Conservation (phyloP, 2,113 vertebrate species). For the Pseudopipra pipra region DNA sequence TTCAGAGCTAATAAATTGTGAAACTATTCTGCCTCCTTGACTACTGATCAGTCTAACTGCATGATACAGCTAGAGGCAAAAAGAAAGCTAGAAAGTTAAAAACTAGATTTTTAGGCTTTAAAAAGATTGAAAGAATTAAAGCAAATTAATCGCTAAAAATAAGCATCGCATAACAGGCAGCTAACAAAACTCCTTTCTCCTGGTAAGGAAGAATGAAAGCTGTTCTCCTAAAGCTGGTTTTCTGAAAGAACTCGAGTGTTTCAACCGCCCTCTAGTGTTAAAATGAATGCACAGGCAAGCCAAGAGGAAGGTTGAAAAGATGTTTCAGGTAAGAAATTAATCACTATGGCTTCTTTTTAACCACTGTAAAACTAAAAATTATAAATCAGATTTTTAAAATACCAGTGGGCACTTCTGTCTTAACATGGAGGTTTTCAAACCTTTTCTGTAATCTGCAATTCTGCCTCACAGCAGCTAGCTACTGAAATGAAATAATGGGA, state of each 20-base stretch:
- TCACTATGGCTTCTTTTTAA: not conserved
- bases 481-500: not conserved
- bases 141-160: not conserved
- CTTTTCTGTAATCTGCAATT: not conserved
- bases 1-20: not conserved
- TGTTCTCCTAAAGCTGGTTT: not conserved
- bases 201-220: not conserved
- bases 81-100: not conserved
- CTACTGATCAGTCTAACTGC: not conserved
- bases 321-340: not conserved
- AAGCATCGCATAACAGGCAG: not conserved
- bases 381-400: not conserved
- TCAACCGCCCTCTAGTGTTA: slow-evolving; percentile 42
- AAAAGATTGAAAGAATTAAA: not conserved
- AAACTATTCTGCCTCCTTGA: not conserved
- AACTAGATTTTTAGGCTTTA: not conserved
- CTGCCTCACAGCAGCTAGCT: not conserved
- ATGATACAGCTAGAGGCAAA: not conserved
- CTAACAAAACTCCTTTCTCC: not conserved
- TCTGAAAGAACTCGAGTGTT: not conserved
- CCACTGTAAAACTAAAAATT: not conserved
- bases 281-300: not conserved
- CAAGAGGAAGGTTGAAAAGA: not conserved
- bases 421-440: not conserved
- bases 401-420: not conserved